Evolutionary conservation across 2,888 invertebrate genomes (phyloP).

Genomic region (Ophioninae sp.): DNA sequence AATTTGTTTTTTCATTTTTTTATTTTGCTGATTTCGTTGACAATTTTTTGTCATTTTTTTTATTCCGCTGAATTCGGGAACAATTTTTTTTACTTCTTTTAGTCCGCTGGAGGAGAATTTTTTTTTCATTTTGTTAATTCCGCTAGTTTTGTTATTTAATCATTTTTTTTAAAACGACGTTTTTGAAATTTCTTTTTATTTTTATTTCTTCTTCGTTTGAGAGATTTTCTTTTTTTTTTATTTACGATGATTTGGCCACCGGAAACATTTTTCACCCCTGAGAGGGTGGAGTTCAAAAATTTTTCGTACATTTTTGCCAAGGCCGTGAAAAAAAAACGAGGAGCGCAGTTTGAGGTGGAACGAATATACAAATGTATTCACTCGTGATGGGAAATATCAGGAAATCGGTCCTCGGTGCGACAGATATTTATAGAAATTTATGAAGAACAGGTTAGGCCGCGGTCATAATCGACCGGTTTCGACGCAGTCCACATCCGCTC

Average conservation of each 20-base stretch:
- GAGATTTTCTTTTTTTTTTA: neutral
- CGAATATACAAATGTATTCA: neutral
- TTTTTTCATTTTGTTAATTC: too few relatives aligned
- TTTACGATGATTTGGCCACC: neutral
- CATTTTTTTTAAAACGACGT: too few relatives aligned
- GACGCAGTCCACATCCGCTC: neutral
- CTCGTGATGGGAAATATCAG: neutral
- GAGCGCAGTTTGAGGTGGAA: neutral
- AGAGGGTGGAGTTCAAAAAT: neutral
- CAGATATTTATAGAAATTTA: constrained; percentile 48
- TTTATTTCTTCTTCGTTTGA: too few relatives aligned
- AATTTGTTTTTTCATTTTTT: too few relatives aligned
- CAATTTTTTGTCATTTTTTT: too few relatives aligned
- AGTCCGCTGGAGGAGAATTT: too few relatives aligned
- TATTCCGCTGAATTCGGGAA: too few relatives aligned
- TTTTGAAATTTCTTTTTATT: too few relatives aligned
- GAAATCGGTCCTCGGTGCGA: constrained; percentile 20
- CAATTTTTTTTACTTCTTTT: too few relatives aligned
- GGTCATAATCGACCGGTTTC: constrained; percentile 47
- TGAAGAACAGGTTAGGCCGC: constrained; percentile 47
- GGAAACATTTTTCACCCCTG: neutral
- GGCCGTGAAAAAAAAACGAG: neutral
- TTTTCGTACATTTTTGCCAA: neutral
- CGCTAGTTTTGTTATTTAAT: too few relatives aligned
- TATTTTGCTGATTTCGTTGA: too few relatives aligned